Percentiles rank a stretch among this genome's conserved stretches.
These are phyloP conservation scores for Eidolon helvum DNA, from an alignment of 2,113 vertebrate genomes.

Conservation along the genomic window DNA sequence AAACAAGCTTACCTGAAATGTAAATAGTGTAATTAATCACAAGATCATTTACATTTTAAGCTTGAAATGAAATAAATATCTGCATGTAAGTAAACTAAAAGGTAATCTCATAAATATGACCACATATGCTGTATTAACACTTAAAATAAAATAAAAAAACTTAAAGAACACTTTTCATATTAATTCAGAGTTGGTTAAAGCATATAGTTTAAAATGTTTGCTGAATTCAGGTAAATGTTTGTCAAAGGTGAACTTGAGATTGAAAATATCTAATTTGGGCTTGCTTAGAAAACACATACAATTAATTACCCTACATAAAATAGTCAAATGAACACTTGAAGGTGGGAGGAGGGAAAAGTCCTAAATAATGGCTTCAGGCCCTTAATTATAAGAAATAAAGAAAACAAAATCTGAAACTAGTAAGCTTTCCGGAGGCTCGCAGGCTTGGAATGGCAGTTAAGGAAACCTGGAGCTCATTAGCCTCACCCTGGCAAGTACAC, in stretches of 20 bases:
- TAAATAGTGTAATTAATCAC: background rate
- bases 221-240: constrained; percentile 35
- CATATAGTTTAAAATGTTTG: background rate
- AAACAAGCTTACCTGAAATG: background rate
- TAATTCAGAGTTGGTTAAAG: constrained; percentile 37
- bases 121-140: background rate
- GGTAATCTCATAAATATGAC: background rate
- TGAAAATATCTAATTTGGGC: constrained; percentile 34
- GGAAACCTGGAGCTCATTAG: constrained; percentile 72
- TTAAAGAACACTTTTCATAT: background rate
- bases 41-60: constrained; percentile 22
- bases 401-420: constrained; percentile 27
- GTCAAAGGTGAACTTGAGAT: constrained; percentile 53
- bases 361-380: constrained; percentile 76
- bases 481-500: background rate
- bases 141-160: background rate
- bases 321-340: constrained; percentile 69
- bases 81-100: constrained; percentile 35
- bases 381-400: constrained; percentile 74
- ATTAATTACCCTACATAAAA: constrained; percentile 20
- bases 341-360: constrained; percentile 57
- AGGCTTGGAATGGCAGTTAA: constrained; percentile 64
- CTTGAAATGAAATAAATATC: background rate
- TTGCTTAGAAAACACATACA: constrained; percentile 42
- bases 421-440: constrained; percentile 71